These are phyloP conservation scores for Meta bourneti DNA, from an alignment of 2,888 invertebrate species.

Conservation along the genomic window DNA sequence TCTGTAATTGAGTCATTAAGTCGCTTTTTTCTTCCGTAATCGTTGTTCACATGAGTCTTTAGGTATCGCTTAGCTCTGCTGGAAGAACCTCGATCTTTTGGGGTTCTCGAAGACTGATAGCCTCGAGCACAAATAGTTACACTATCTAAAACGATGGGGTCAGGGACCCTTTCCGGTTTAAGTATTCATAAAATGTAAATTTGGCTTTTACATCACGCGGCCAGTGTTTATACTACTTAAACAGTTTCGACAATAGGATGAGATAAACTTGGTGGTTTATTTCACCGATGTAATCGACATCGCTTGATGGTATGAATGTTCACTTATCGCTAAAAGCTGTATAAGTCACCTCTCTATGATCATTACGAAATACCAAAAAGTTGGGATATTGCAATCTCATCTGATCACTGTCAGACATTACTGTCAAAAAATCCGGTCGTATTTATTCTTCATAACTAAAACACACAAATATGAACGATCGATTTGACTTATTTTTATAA, in stretches of 20 bases:
- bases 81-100: neutral
- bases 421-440: too few relatives aligned
- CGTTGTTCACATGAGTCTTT: neutral
- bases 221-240: neutral
- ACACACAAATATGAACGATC: too few relatives aligned
- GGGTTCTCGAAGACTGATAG: neutral
- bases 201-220: neutral
- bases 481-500: too few relatives aligned
- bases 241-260: neutral
- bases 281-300: neutral
- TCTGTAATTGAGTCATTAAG: neutral
- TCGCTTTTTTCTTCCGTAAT: neutral
- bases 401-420: too few relatives aligned
- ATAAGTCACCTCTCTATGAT: neutral
- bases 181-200: neutral
- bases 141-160: neutral
- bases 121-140: neutral
- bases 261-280: neutral
- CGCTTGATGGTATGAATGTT: neutral
- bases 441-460: too few relatives aligned
- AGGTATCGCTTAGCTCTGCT: neutral
- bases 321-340: neutral
- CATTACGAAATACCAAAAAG: neutral
- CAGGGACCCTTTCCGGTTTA: neutral
- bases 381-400: neutral